phyloP scores from a whole-genome alignment of 2,797 vertebrate genomes.

The Hippocampus kuda region DNA sequence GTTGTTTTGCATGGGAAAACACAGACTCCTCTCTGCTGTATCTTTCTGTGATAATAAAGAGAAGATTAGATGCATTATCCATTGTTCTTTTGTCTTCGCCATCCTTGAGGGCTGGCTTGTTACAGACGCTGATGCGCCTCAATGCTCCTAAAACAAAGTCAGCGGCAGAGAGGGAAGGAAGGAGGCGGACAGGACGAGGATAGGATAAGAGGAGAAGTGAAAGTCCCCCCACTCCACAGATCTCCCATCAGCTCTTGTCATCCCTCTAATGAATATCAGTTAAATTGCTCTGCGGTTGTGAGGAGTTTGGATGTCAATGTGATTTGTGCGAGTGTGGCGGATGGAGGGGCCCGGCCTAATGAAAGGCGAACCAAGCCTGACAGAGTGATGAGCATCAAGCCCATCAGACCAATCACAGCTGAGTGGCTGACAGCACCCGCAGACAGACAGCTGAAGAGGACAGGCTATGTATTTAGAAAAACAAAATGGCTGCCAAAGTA shows the following conservation, averaged over 20 bases:
- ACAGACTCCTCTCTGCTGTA: slow-evolving; percentile 48
- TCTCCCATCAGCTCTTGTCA: slow-evolving; percentile 97
- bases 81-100: slow-evolving; percentile 61
- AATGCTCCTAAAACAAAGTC: slow-evolving; percentile 67
- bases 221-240: slow-evolving; percentile 62
- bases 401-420: slow-evolving; percentile 90
- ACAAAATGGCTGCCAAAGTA: slow-evolving; percentile 64
- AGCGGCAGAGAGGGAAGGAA: slow-evolving; percentile 56
- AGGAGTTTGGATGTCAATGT: slow-evolving; percentile 99
- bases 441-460: slow-evolving; percentile 58
- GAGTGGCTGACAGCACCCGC: slow-evolving; percentile 75
- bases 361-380: slow-evolving; percentile 91
- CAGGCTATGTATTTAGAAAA: slow-evolving; percentile 57
- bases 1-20: slow-evolving; percentile 55
- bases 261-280: slow-evolving; percentile 99
- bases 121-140: slow-evolving; percentile 58
- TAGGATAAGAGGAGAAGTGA: slow-evolving; percentile 53
- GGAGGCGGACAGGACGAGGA: slow-evolving; percentile 57
- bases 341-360: slow-evolving; percentile 92
- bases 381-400: slow-evolving; percentile 90
- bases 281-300: slow-evolving; percentile 99
- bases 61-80: slow-evolving; percentile 59
- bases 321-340: slow-evolving; percentile 98
- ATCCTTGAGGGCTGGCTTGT: slow-evolving; percentile 57
- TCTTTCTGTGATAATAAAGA: slow-evolving; percentile 51